Base-by-base conservation (phyloP, 2,888 invertebrate genomes). In the Eretmocerus hayati region DNA sequence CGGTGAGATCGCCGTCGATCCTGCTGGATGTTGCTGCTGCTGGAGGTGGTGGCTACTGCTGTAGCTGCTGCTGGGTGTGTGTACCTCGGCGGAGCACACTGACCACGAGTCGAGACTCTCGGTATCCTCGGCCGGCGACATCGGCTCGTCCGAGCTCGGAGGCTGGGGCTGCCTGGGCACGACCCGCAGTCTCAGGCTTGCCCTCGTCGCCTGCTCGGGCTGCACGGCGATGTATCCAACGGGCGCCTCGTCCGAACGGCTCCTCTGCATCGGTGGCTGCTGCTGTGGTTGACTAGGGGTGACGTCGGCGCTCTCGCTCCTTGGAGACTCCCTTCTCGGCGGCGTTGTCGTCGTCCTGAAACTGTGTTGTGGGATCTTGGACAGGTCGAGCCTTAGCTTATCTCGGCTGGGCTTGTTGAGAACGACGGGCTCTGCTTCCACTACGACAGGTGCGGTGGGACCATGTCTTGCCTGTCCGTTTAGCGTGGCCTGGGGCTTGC, bases 31-130 rank as follows among this genome's bases (percentile, higher is more conserved):
- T 18, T 62, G 62, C 4, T 70, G 52, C 31, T 74, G 70, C 36
- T 59, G 56, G 4, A 63, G 58, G 9, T 62, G 59, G 18, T 65
- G 63, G 48, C 63, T 67, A n/a, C n/a, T n/a, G 72, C 41, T 80
- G 80, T 18, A 62, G 62, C 4, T 70, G 52, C 31, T 74, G 70
- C 36, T 59, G 56, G 4, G 63, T 58, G 9, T 62, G 59, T 64
- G 66, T 23, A 65, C 35, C 40, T 71, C 69, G 0, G 65, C 81
- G 0, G 84, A 84, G 58, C 82, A 82, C 20, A 77, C 74, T 0
- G 83, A 84, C 80, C 83, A 81, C 23, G 82, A 81, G 60, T 85
- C 84, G 57, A 81, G 79, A 57, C 75, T 76, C 39, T 69, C 69
- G 1, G 61, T 58, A 32, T 82, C 81, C 56, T 83, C 82, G 15